Evolutionary conservation across 2,113 vertebrate genomes (phyloP).

Genomic region (Hippolais icterina): DNA sequence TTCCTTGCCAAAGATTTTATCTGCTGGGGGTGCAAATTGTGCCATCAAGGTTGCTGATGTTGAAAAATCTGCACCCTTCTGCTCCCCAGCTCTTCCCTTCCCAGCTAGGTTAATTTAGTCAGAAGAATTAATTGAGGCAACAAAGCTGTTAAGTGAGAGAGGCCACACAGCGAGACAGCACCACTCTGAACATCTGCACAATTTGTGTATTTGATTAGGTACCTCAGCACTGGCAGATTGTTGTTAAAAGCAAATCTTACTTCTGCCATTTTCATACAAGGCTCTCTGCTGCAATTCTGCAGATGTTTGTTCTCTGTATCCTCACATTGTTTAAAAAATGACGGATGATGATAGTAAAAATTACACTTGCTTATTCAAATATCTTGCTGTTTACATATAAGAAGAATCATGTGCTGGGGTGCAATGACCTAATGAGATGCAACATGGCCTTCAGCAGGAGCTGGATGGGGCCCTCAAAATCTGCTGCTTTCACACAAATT

Average conservation of each 20-base stretch:
- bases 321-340: background rate
- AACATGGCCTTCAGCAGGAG: background rate
- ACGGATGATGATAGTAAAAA: background rate
- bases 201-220: background rate
- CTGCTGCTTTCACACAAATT: background rate
- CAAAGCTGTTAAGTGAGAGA: background rate
- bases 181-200: background rate
- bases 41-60: background rate
- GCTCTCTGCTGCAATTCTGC: background rate
- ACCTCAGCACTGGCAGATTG: background rate
- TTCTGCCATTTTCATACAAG: background rate
- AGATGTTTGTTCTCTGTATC: background rate
- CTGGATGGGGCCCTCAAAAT: background rate
- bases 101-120: background rate
- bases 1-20: conserved; percentile 43
- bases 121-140: background rate
- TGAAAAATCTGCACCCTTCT: background rate
- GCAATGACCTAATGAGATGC: background rate
- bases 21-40: background rate
- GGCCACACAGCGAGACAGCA: background rate
- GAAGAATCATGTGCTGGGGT: background rate
- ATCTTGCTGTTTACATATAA: background rate
- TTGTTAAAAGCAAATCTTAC: background rate
- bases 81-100: background rate
- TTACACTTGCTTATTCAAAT: background rate